phyloP scores from a whole-genome alignment of 1,140 invertebrate species.

The Hyphantria cunea region DNA sequence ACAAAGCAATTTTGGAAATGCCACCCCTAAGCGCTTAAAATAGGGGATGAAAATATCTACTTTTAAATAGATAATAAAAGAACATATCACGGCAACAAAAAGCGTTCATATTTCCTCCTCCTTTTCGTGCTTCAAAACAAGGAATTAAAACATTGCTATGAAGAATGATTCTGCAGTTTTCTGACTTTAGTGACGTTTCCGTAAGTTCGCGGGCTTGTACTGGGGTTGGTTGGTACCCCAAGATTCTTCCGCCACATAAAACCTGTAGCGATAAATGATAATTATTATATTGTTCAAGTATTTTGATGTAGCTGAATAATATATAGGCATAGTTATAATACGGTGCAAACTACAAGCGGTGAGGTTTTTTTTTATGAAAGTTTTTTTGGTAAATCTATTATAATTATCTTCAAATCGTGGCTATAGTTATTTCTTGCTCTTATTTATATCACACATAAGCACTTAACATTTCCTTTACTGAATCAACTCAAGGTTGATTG shows the following conservation, averaged over 20 bases:
- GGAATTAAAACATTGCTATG: conserved; percentile 15
- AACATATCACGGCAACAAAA: not conserved
- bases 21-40: too few species aligned
- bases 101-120: not conserved
- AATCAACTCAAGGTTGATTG: too few species aligned
- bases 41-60: too few species aligned
- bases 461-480: too few species aligned
- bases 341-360: conserved; percentile 37
- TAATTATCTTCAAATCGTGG: too few species aligned
- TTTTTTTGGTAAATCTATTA: not conserved
- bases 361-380: not conserved
- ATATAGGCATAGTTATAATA: conserved; percentile 53
- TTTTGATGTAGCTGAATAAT: conserved; percentile 74
- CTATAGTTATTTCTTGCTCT: too few species aligned
- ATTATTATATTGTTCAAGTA: conserved; percentile 80
- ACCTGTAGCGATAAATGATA: conserved; percentile 73
- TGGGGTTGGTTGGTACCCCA: conserved; percentile 12
- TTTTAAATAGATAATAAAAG: not conserved
- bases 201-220: conserved; percentile 24
- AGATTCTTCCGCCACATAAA: conserved; percentile 71
- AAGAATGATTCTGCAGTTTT: conserved; percentile 9
- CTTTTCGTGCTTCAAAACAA: conserved; percentile 14
- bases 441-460: too few species aligned
- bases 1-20: too few species aligned
- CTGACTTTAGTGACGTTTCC: conserved; percentile 25